These are phyloP conservation scores for Neogobius melanostomus DNA, from an alignment of 2,113 vertebrate genomes.

Conservation along the genomic window DNA sequence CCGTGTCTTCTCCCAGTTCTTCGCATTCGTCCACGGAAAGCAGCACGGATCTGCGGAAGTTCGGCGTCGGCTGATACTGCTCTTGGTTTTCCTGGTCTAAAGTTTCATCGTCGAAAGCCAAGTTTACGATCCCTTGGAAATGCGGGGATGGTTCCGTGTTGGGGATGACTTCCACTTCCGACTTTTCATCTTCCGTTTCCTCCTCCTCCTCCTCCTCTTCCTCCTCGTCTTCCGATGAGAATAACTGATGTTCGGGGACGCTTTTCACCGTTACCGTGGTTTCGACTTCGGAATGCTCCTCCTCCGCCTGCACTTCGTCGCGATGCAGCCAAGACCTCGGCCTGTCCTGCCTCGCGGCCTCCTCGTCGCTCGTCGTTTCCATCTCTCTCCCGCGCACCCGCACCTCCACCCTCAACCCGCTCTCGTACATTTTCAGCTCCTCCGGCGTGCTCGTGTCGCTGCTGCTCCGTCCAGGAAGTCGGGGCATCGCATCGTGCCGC, in stretches of 20 bases:
- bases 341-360: conserved; percentile 75
- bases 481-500: conserved; percentile 91
- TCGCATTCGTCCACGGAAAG: conserved; percentile 99
- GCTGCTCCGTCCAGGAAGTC: conserved; percentile 95
- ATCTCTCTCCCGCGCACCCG: conserved; percentile 85
- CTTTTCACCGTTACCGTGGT: conserved; percentile 43
- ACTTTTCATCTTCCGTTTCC: conserved; percentile 85
- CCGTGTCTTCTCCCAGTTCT: conserved; percentile 89
- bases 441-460: conserved; percentile 98
- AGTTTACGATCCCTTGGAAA: conserved; percentile 92
- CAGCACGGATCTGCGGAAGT: conserved; percentile 89
- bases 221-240: conserved; percentile 91
- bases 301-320: conserved; percentile 60
- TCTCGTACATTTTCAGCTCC: conserved; percentile 92
- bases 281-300: conserved; percentile 61
- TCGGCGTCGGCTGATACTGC: conserved; percentile 78
- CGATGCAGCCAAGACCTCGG: conserved; percentile 82
- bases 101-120: conserved; percentile 92
- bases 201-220: conserved; percentile 86
- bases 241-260: conserved; percentile 78
- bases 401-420: conserved; percentile 88
- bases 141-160: conserved; percentile 72
- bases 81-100: conserved; percentile 81
- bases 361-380: conserved; percentile 93
- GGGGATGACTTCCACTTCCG: conserved; percentile 74